phyloP scores from a whole-genome alignment of 1,140 invertebrate species.

The Vollenhovia emeryi region DNA sequence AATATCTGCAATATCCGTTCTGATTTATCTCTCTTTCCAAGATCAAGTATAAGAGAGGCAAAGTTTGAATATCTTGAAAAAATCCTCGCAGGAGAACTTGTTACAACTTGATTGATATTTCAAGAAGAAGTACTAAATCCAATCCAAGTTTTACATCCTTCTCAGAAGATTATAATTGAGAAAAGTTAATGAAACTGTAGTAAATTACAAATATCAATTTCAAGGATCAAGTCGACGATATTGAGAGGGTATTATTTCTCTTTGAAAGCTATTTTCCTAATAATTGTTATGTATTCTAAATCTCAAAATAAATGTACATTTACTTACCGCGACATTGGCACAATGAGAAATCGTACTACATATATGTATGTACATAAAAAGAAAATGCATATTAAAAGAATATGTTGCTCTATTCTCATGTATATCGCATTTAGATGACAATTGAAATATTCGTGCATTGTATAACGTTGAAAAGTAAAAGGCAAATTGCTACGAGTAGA shows the following conservation, averaged over 20 bases:
- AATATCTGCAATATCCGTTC: background rate
- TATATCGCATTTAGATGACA: slow-evolving; percentile 9
- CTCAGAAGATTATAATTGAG: slow-evolving; percentile 1
- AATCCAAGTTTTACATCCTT: background rate
- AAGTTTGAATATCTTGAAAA: background rate
- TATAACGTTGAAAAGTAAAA: slow-evolving; percentile 17
- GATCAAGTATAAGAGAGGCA: background rate
- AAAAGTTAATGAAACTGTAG: background rate
- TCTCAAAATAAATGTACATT: too few species aligned
- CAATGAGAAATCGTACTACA: background rate
- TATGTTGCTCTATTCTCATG: background rate
- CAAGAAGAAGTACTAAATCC: background rate
- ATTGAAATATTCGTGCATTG: slow-evolving; percentile 48
- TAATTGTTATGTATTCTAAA: too few species aligned
- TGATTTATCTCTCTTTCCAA: background rate
- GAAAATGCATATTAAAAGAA: slow-evolving; percentile 3
- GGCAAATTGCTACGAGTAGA: slow-evolving; percentile 3
- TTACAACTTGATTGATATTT: background rate
- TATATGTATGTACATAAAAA: background rate
- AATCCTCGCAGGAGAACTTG: background rate
- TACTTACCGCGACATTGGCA: background rate
- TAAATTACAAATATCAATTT: slow-evolving; percentile 11
- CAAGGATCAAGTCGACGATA: background rate
- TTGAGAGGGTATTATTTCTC: background rate
- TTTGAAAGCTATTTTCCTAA: background rate